Conservation (phyloP, 2,888 invertebrate genomes). For the Melangyna quadrimaculata region DNA sequence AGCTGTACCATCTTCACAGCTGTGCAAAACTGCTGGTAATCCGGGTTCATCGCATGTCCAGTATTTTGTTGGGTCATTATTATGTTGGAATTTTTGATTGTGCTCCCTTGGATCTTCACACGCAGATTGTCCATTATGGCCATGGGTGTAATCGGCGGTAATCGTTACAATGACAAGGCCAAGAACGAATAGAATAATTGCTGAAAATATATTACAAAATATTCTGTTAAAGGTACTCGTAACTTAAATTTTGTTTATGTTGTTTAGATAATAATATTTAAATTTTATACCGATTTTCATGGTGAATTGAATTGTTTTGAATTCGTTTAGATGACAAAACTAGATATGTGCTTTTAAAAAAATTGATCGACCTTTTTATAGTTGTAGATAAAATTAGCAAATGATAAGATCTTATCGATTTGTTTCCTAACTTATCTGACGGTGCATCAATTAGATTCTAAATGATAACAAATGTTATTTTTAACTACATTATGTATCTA, state of each 20-base stretch:
- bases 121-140: conserved; percentile 77
- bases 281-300: conserved; percentile 71
- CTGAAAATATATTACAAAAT: conserved; percentile 8
- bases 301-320: background rate
- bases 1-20: conserved; percentile 76
- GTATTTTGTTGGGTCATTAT: conserved; percentile 78
- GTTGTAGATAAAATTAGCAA: background rate
- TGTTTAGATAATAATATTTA: background rate
- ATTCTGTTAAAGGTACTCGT: background rate
- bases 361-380: conserved; percentile 21
- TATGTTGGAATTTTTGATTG: conserved; percentile 76
- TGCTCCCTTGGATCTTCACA: conserved; percentile 76
- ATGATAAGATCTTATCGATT: conserved; percentile 14
- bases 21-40: conserved; percentile 74
- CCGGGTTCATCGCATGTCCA: conserved; percentile 77
- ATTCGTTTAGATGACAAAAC: background rate
- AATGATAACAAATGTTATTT: conserved; percentile 12
- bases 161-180: background rate
- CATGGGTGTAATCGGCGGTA: conserved; percentile 69
- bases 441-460: conserved; percentile 9
- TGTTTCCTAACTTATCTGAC: background rate
- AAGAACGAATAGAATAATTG: conserved; percentile 14
- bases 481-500: background rate
- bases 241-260: background rate
- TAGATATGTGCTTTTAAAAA: background rate